Evolutionary conservation across 2,888 invertebrate species (phyloP).

Genomic region (Alloplasta piceator): DNA sequence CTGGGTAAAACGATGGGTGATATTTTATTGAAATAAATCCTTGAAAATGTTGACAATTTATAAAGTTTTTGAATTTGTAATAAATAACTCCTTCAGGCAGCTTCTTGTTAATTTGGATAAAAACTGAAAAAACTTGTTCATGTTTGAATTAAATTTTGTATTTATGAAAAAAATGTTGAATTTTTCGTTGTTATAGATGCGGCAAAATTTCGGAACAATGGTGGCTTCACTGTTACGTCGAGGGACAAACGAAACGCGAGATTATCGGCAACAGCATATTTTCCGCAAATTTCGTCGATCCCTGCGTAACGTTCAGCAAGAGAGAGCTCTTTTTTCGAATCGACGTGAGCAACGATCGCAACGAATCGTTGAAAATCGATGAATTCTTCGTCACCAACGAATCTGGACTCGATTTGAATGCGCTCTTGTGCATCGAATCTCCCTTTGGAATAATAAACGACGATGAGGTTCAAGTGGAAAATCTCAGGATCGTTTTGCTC

Average conservation of each 20-base stretch:
- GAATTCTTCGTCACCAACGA: slow-evolving; percentile 85
- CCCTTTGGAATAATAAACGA: slow-evolving; percentile 83
- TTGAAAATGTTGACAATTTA: no score
- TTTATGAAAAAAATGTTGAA: slow-evolving; percentile 9
- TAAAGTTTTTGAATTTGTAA: no score
- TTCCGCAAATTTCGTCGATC: slow-evolving; percentile 86
- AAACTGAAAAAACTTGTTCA: neutral
- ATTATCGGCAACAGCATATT: slow-evolving; percentile 84
- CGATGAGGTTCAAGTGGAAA: slow-evolving; percentile 66
- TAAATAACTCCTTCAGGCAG: no score
- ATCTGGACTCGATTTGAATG: slow-evolving; percentile 84
- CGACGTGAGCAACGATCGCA: slow-evolving; percentile 84
- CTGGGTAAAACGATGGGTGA: no score
- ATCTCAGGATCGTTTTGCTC: slow-evolving; percentile 66
- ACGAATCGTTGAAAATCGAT: slow-evolving; percentile 83
- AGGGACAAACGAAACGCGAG: slow-evolving; percentile 85
- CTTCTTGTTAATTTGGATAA: no score
- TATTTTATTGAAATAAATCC: no score
- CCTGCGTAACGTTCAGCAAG: slow-evolving; percentile 85
- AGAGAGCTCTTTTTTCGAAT: slow-evolving; percentile 84
- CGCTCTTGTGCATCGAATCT: slow-evolving; percentile 83
- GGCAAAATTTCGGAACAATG: slow-evolving; percentile 85
- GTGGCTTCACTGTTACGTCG: slow-evolving; percentile 85
- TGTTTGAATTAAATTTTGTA: neutral
- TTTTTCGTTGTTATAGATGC: slow-evolving; percentile 64